Base-by-base conservation (phyloP, 2,797 vertebrate species). In the Notoglanidium macrostoma region DNA sequence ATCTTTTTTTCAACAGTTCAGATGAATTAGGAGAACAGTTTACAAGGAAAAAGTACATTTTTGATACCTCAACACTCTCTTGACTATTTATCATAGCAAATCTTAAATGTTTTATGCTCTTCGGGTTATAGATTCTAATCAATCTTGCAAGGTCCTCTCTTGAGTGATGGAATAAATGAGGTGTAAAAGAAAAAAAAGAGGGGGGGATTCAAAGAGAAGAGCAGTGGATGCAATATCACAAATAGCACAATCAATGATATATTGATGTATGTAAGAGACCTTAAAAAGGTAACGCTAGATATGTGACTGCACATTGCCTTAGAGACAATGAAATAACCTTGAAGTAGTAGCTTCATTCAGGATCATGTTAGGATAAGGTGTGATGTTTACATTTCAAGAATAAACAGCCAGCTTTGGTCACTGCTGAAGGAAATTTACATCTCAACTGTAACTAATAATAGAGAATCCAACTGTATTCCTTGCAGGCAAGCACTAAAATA, bases 251-350 rank as follows among this genome's bases (percentile, higher is more conserved):
- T 95, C 94, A 95, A 95, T 95, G 85, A 83, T 80, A 93, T 91
- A 92, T 91, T 94, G 93, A 90, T 92, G 93, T 91, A 91, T 88
- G 91, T 89, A 90, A 87, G 91, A 93, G 92, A 93, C 92, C 91
- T 93, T 93, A 91, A 85, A 90, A 91, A 76, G 86, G 92, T 93
- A 94, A 91, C 90, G 92, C 88, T 59, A 89, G 68, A 95, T 90
- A 93, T 94, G 94, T 90, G 91, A 94, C 94, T 93, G 91, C 94
- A 93, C 92, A 92, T 94, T 94, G 94, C 94, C 92, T 92, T 91
- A 90, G 77, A 87, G 49, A 90, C 93, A 92, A 95, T 94, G 91
- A 94, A 95, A 95, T 93, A 89, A 91, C 87, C 88, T 63, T 93
- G 92, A 95, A 93, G 92, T 95, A 94, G 95, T 94, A 57, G 68